phyloP scores from a whole-genome alignment of 2,888 invertebrate genomes.

The Leptogaster cylindrica region DNA sequence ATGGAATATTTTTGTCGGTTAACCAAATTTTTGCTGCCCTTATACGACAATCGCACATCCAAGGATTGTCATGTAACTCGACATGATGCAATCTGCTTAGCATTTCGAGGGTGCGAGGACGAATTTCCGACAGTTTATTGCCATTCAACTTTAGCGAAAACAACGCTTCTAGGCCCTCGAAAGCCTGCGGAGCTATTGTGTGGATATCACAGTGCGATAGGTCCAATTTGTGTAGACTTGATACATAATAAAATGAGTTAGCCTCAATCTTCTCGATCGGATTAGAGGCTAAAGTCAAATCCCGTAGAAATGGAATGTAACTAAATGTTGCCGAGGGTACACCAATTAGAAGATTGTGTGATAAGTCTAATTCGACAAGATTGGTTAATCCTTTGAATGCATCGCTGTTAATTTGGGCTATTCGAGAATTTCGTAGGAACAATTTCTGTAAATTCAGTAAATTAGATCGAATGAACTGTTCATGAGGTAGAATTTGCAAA shows the following conservation, averaged over 20 bases:
- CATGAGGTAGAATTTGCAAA: constrained; percentile 80
- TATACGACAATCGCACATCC: constrained; percentile 86
- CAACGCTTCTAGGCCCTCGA: constrained; percentile 76
- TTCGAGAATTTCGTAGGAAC: constrained; percentile 81
- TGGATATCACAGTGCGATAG: constrained; percentile 82
- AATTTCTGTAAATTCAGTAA: constrained; percentile 86
- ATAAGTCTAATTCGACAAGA: constrained; percentile 87
- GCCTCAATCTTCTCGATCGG: constrained; percentile 81
- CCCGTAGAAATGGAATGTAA: constrained; percentile 81
- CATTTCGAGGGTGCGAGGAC: constrained; percentile 75
- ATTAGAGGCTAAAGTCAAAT: constrained; percentile 80
- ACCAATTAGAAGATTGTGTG: constrained; percentile 79
- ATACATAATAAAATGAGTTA: constrained; percentile 76
- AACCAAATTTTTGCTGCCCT: constrained; percentile 84
- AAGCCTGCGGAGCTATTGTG: constrained; percentile 77
- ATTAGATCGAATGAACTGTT: constrained; percentile 81
- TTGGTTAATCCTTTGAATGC: constrained; percentile 88
- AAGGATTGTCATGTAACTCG: constrained; percentile 85
- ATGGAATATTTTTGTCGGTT: constrained; percentile 75
- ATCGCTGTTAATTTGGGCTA: constrained; percentile 83
- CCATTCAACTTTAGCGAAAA: constrained; percentile 82
- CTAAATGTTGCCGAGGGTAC: constrained; percentile 82
- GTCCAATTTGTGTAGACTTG: constrained; percentile 81
- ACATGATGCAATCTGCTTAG: constrained; percentile 78
- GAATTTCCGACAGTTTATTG: constrained; percentile 77